Percentiles rank a stretch among this genome's conserved stretches.
Evolutionary conservation across 2,797 vertebrate species (phyloP).

Genomic region (Notamacropus eugenii): DNA sequence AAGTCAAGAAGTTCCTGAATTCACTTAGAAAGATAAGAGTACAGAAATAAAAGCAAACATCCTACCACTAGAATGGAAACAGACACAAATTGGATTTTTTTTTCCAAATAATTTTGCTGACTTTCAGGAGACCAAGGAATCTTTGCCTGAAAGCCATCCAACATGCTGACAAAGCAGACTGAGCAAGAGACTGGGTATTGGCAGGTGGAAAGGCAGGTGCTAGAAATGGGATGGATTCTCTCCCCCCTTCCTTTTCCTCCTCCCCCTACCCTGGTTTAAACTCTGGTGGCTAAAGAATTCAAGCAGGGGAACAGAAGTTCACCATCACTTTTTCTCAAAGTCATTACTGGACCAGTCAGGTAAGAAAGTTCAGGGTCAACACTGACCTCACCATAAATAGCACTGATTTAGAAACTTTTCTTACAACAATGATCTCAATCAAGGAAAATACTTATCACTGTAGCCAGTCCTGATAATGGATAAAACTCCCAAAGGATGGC

Average conservation of each 20-base stretch:
- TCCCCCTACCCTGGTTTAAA: neutral
- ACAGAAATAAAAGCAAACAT: neutral
- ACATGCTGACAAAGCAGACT: conserved; percentile 37
- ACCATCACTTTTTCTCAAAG: neutral
- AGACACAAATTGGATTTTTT: neutral
- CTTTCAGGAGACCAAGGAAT: neutral
- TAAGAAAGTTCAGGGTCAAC: neutral
- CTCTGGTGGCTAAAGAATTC: neutral
- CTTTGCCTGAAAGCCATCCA: conserved; percentile 11
- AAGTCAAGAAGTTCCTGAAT: conserved; percentile 30
- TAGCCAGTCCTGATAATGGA: neutral
- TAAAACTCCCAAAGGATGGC: neutral
- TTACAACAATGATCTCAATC: neutral
- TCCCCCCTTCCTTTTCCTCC: neutral
- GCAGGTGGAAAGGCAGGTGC: conserved; percentile 52
- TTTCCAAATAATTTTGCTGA: conserved; percentile 33
- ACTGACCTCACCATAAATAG: neutral
- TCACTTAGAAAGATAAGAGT: neutral
- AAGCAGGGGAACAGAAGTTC: neutral
- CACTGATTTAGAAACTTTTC: neutral
- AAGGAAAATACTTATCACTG: neutral
- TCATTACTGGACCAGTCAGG: neutral
- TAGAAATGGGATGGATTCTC: neutral
- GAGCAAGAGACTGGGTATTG: fast-evolving
- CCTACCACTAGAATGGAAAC: neutral